These are phyloP conservation scores for Hippocampus comes DNA, from an alignment of 2,113 vertebrate genomes.

Conservation along the genomic window DNA sequence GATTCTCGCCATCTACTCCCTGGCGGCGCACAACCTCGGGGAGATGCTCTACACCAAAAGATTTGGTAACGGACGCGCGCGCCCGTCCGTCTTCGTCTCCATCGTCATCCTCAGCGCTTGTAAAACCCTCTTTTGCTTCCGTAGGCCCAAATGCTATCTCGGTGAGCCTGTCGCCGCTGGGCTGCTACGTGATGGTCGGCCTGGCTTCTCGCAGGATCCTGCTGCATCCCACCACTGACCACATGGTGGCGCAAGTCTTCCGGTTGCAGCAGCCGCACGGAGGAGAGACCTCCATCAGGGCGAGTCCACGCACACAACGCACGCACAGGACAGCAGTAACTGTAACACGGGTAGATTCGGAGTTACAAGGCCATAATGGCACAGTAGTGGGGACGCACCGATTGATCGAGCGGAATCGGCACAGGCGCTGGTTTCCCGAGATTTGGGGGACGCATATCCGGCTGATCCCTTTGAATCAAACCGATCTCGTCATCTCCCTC, in stretches of 20 bases:
- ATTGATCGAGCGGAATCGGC: no score
- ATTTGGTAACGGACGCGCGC: slow-evolving; percentile 77
- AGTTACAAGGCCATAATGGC: no score
- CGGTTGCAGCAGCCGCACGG: slow-evolving; percentile 95
- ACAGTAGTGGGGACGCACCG: no score
- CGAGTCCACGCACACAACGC: slow-evolving; percentile 56
- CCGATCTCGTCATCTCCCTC: no score
- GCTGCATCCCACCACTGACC: slow-evolving; percentile 94
- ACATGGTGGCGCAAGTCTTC: slow-evolving; percentile 99
- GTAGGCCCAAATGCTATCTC: slow-evolving; percentile 97
- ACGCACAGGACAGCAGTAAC: background rate
- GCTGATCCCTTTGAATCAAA: no score
- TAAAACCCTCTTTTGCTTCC: no score
- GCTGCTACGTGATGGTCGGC: slow-evolving; percentile 97
- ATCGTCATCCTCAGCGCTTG: background rate
- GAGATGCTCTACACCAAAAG: slow-evolving; percentile 98
- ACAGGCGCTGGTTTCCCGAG: no score
- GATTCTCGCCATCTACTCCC: slow-evolving; percentile 93
- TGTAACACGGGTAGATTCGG: no score
- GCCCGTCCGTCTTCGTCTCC: background rate
- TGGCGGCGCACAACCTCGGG: slow-evolving; percentile 97
- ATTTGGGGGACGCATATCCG: no score
- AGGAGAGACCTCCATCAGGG: slow-evolving; percentile 96
- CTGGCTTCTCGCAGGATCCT: slow-evolving; percentile 94
- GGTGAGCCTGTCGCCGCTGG: slow-evolving; percentile 95